Percentiles rank a stretch among this genome's conserved stretches.
Evolutionary conservation across 2,888 invertebrate genomes (phyloP).

Genomic region (Sycophila texana): DNA sequence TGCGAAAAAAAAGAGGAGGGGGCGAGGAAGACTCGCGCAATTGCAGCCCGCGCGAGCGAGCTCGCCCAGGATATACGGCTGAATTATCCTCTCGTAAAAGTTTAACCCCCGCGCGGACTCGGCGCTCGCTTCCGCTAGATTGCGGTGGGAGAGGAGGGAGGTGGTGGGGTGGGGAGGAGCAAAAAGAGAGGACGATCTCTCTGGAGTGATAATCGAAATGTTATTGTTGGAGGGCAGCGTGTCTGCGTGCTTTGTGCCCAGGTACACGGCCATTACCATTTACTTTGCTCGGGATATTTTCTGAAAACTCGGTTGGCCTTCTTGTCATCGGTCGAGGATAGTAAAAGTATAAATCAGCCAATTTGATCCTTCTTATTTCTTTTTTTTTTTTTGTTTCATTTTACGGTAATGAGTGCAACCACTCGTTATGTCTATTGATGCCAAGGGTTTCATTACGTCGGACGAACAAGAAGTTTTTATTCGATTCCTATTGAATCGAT

Average conservation of each 20-base stretch:
- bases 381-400: neutral
- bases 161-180: neutral
- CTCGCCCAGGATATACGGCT: neutral
- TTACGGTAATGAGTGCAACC: neutral
- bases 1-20: conserved; percentile 53
- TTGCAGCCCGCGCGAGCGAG: too few relatives aligned
- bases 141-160: too few relatives aligned
- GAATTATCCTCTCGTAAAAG: conserved; percentile 45
- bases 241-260: conserved; percentile 15
- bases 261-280: neutral
- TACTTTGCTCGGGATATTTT: conserved; percentile 19
- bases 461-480: too few relatives aligned
- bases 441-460: too few relatives aligned
- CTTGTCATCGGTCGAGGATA: conserved; percentile 14
- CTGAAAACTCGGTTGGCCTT: conserved; percentile 22
- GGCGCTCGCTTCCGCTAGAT: neutral
- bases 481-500: too few relatives aligned
- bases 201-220: conserved; percentile 21
- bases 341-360: conserved; percentile 1
- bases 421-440: too few relatives aligned
- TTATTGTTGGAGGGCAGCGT: conserved; percentile 18
- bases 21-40: too few relatives aligned
- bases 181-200: conserved; percentile 11
- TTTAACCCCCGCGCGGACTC: neutral
- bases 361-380: neutral